Conservation (phyloP, 2,888 invertebrate species). For the Melieria crassipennis region DNA sequence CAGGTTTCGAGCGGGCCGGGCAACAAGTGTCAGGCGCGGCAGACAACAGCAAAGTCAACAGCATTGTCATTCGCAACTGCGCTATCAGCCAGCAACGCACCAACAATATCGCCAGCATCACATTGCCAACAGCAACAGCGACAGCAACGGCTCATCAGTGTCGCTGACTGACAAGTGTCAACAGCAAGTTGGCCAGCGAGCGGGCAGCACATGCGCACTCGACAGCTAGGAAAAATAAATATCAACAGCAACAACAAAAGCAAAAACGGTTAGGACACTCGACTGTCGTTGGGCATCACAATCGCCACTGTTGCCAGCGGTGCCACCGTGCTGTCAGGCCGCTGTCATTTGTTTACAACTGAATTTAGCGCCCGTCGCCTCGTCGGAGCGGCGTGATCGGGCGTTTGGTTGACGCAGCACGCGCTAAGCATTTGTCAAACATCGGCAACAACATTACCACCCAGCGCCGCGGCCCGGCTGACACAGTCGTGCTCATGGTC, state of each 20-base stretch:
- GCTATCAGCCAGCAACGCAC: neutral
- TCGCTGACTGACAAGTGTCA: slow-evolving; percentile 8
- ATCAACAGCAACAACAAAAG: slow-evolving; percentile 18
- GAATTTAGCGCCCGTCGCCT: slow-evolving; percentile 14
- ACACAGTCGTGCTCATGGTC: no score
- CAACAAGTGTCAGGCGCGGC: slow-evolving; percentile 15
- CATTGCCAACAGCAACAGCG: slow-evolving; percentile 2
- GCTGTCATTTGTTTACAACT: slow-evolving; percentile 21
- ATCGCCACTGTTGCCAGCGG: no score
- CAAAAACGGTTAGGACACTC: slow-evolving; percentile 13
- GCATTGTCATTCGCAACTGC: neutral
- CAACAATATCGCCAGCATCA: neutral
- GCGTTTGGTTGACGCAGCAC: slow-evolving; percentile 21
- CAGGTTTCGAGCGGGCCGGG: no score
- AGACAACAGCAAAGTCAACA: slow-evolving; percentile 2
- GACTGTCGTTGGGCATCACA: neutral
- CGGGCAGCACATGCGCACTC: slow-evolving; percentile 14
- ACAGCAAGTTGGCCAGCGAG: slow-evolving; percentile 1
- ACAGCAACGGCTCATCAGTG: neutral
- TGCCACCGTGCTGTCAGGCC: neutral
- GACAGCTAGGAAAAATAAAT: neutral
- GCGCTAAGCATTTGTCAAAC: slow-evolving; percentile 24
- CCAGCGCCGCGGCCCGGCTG: no score
- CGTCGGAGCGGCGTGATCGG: neutral
- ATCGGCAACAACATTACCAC: no score